Conservation (phyloP, 2,888 invertebrate genomes). For the Zaprionus bogoriensis region DNA sequence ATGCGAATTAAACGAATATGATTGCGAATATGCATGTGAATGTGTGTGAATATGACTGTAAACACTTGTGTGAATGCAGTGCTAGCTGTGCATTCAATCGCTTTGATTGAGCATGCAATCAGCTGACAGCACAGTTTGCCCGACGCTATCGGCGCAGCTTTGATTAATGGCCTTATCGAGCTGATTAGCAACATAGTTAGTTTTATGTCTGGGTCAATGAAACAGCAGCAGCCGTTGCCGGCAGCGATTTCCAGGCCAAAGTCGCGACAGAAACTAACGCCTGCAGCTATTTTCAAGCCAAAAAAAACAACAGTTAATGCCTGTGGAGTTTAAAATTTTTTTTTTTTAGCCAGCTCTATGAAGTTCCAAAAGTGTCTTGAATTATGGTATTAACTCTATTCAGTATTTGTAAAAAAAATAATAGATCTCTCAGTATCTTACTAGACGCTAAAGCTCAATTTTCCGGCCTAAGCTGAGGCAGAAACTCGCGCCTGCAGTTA, state of each 20-base stretch:
- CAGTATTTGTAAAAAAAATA: too few relatives aligned
- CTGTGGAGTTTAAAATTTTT: too few relatives aligned
- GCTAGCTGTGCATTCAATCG: constrained; percentile 43
- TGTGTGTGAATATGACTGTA: constrained; percentile 23
- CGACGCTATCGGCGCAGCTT: neutral
- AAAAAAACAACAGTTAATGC: too few relatives aligned
- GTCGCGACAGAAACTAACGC: too few relatives aligned
- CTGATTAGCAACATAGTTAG: neutral
- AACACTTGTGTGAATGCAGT: constrained; percentile 23
- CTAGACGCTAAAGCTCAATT: too few relatives aligned
- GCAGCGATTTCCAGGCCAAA: neutral
- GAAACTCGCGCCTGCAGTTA: too few relatives aligned
- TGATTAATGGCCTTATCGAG: neutral
- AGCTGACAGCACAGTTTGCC: neutral
- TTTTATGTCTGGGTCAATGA: constrained; percentile 23
- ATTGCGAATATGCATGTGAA: constrained; percentile 29
- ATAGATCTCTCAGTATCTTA: too few relatives aligned
- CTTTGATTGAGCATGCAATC: constrained; percentile 39
- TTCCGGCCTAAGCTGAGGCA: too few relatives aligned
- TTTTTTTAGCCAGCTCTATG: too few relatives aligned
- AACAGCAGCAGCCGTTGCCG: neutral
- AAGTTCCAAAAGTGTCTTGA: too few relatives aligned
- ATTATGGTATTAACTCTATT: too few relatives aligned
- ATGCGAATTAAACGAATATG: constrained; percentile 9
- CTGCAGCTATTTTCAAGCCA: too few relatives aligned